These are phyloP conservation scores for Crotalus adamanteus DNA, from an alignment of 2,797 vertebrate species.

Conservation along the genomic window DNA sequence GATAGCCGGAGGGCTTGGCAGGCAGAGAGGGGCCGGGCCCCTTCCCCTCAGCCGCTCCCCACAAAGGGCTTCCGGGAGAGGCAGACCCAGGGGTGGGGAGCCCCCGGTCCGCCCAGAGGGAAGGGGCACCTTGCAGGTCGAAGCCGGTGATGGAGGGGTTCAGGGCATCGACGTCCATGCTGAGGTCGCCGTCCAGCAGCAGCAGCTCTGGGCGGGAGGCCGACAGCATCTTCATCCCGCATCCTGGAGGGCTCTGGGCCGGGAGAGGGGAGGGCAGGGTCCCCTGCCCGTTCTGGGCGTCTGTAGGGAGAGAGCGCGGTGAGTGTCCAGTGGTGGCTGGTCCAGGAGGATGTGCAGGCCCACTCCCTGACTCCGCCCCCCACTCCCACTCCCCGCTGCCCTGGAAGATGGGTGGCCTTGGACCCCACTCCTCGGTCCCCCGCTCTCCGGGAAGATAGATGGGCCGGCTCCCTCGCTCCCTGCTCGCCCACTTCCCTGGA, in stretches of 20 bases:
- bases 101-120: accelerated
- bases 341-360: no score
- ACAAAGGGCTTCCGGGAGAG: accelerated
- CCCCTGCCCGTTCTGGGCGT: slow-evolving; percentile 67
- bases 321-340: slow-evolving; percentile 64
- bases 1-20: background rate
- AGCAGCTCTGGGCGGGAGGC: slow-evolving; percentile 77
- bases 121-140: slow-evolving; percentile 86
- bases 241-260: slow-evolving; percentile 78
- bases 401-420: no score
- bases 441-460: no score
- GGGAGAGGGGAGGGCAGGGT: slow-evolving; percentile 77
- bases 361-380: no score
- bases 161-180: slow-evolving; percentile 87
- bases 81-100: background rate
- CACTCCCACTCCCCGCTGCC: no score
- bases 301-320: slow-evolving; percentile 61
- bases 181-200: slow-evolving; percentile 81
- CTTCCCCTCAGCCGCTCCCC: background rate
- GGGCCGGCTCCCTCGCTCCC: no score
- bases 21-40: no score
- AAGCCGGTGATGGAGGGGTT: slow-evolving; percentile 93
- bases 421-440: no score
- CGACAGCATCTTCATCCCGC: slow-evolving; percentile 69
- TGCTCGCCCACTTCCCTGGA: background rate